These are phyloP conservation scores for Cotesia vestalis DNA, from an alignment of 1,140 invertebrate species.

Conservation along the genomic window DNA sequence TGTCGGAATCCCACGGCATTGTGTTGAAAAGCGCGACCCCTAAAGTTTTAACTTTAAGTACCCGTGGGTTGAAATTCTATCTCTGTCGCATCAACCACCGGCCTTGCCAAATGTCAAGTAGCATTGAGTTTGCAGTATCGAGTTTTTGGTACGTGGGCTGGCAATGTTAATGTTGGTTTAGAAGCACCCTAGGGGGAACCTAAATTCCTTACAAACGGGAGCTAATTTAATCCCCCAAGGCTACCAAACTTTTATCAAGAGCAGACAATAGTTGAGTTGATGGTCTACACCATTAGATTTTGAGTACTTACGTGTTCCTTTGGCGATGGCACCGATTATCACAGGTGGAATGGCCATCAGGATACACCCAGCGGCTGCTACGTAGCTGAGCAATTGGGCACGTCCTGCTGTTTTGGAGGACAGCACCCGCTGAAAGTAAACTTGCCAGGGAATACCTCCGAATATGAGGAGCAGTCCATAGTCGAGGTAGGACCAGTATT, in stretches of 20 bases:
- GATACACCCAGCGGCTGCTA: slow-evolving; percentile 93
- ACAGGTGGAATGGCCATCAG: slow-evolving; percentile 97
- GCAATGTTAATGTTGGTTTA: slow-evolving; percentile 1
- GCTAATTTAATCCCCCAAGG: slow-evolving; percentile 57
- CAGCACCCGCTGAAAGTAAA: slow-evolving; percentile 97
- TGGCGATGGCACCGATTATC: slow-evolving; percentile 94
- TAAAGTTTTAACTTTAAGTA: slow-evolving; percentile 28
- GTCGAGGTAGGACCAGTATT: slow-evolving; percentile 89
- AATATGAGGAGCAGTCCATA: slow-evolving; percentile 91
- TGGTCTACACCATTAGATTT: neutral
- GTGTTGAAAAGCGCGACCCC: slow-evolving; percentile 40
- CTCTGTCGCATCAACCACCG: slow-evolving; percentile 38
- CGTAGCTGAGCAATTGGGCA: slow-evolving; percentile 95
- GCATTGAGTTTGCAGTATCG: slow-evolving; percentile 33
- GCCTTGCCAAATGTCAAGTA: slow-evolving; percentile 61
- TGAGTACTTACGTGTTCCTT: slow-evolving; percentile 82
- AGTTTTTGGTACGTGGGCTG: neutral
- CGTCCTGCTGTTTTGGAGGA: slow-evolving; percentile 93
- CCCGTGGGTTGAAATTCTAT: slow-evolving; percentile 7
- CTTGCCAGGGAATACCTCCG: slow-evolving; percentile 98
- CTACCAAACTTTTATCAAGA: slow-evolving; percentile 1
- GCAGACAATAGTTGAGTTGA: neutral
- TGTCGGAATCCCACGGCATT: slow-evolving; percentile 60
- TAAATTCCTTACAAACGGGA: slow-evolving; percentile 31
- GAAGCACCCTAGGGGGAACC: neutral